A percentile compares a stretch with the other conserved stretches of the same genome.
Evolutionary conservation across 37 sponge, comb jelly and placozoan species (phyloP).

Genomic region (Aphrocallistes beatrix): DNA sequence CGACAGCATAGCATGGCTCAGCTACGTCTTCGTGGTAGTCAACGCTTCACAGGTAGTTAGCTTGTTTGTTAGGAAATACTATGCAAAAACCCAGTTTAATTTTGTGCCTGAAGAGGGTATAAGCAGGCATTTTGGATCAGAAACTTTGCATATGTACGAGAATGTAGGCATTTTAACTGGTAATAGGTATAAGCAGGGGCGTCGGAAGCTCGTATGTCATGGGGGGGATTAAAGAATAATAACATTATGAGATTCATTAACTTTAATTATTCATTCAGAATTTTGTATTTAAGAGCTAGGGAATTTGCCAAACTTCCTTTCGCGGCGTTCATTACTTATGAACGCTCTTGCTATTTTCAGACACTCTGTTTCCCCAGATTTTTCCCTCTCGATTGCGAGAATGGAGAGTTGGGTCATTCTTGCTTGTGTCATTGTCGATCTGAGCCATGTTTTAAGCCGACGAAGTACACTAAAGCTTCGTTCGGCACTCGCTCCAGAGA

Average conservation of each 20-base stretch:
- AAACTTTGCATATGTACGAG: too few relatives aligned
- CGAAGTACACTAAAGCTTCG: slow-evolving; percentile 9
- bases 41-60: background rate
- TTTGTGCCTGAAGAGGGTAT: too few relatives aligned
- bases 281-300: too few relatives aligned
- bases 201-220: slow-evolving; percentile 8
- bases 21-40: background rate
- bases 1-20: background rate
- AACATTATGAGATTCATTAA: background rate
- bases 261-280: background rate
- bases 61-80: too few relatives aligned
- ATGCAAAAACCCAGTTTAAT: too few relatives aligned
- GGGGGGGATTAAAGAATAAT: background rate
- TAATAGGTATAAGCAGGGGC: too few relatives aligned
- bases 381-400: background rate
- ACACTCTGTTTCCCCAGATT: background rate
- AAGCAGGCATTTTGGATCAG: too few relatives aligned
- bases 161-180: too few relatives aligned
- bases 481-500: background rate
- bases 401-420: background rate
- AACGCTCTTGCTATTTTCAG: slow-evolving; percentile 5
- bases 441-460: background rate
- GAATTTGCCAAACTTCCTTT: background rate
- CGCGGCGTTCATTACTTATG: background rate
- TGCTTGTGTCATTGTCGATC: background rate